phyloP scores from a whole-genome alignment of 2,113 vertebrate genomes.

The Shinisaurus crocodilurus region DNA sequence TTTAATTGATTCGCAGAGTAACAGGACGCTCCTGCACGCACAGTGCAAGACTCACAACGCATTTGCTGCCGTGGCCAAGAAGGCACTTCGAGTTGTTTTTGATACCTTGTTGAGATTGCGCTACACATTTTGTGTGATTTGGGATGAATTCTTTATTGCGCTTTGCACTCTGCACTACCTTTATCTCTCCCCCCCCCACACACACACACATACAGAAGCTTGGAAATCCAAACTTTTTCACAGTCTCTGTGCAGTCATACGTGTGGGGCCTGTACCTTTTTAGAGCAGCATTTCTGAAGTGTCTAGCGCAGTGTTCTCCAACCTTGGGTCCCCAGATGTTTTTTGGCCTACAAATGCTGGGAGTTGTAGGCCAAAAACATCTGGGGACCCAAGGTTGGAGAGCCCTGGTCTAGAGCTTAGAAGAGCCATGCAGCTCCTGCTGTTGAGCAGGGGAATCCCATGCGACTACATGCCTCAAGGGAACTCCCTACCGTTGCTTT shows the following conservation, averaged over 20 bases:
- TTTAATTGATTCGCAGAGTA: slow-evolving; percentile 32
- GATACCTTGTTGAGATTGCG: not conserved
- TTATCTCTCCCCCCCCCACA: not conserved
- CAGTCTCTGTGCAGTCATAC: not conserved
- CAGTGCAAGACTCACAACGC: slow-evolving; percentile 23
- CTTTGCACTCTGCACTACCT: not conserved
- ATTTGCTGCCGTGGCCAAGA: slow-evolving; percentile 18
- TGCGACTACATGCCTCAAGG: too few relatives aligned
- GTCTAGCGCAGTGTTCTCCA: not conserved
- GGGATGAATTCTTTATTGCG: not conserved
- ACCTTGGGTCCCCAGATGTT: too few relatives aligned
- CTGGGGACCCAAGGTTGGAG: too few relatives aligned
- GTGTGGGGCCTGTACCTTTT: not conserved
- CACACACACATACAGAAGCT: not conserved
- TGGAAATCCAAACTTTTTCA: not conserved
- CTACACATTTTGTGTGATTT: not conserved
- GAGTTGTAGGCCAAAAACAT: too few relatives aligned
- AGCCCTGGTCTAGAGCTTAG: not conserved
- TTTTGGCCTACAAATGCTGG: too few relatives aligned
- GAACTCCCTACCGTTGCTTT: not conserved
- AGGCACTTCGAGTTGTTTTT: not conserved
- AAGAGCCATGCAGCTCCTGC: not conserved
- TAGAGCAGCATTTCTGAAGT: not conserved
- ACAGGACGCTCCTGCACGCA: not conserved
- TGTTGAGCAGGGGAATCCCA: not conserved